Evolutionary conservation across 2,888 invertebrate species (phyloP).

Genomic region (Gandaritis pyraliata): DNA sequence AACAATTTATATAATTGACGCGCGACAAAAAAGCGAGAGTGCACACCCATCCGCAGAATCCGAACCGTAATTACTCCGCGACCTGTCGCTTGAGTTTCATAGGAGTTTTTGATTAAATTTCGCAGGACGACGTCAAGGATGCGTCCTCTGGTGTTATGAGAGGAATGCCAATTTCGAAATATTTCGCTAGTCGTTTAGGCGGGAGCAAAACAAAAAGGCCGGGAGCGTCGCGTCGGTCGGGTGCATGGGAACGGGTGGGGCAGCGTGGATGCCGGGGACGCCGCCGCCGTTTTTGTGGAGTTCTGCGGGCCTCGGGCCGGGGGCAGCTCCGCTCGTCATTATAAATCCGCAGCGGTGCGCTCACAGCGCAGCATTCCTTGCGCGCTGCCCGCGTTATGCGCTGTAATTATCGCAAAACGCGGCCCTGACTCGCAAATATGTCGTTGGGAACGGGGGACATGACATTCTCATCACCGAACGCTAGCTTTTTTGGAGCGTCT

Average conservation of each 20-base stretch:
- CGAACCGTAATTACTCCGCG: constrained; percentile 70
- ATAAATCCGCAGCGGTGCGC: constrained; percentile 80
- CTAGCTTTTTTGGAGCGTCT: constrained; percentile 69
- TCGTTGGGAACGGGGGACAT: constrained; percentile 82
- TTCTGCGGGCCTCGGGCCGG: constrained; percentile 42
- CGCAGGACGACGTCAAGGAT: constrained; percentile 65
- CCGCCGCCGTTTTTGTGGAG: constrained; percentile 69
- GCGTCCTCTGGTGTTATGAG: constrained; percentile 79
- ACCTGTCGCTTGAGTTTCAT: constrained; percentile 63
- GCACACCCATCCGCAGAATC: constrained; percentile 75
- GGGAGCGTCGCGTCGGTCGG: constrained; percentile 46
- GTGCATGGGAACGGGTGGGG: constrained; percentile 71
- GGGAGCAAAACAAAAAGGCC: constrained; percentile 69
- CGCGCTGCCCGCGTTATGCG: constrained; percentile 78
- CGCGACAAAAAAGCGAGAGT: constrained; percentile 80
- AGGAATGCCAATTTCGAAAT: constrained; percentile 82
- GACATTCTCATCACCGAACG: constrained; percentile 84
- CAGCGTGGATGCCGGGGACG: constrained; percentile 68
- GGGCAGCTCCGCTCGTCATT: constrained; percentile 78
- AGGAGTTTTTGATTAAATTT: constrained; percentile 76
- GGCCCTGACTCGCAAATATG: constrained; percentile 81
- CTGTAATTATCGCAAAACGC: constrained; percentile 83
- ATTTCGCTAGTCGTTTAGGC: constrained; percentile 78
- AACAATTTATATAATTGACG: constrained; percentile 84
- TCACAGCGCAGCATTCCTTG: constrained; percentile 77